Evolutionary conservation across 2,113 vertebrate species (phyloP), one percentile per base, ranked within the genome.

Genomic region (Geococcyx californianus): DNA sequence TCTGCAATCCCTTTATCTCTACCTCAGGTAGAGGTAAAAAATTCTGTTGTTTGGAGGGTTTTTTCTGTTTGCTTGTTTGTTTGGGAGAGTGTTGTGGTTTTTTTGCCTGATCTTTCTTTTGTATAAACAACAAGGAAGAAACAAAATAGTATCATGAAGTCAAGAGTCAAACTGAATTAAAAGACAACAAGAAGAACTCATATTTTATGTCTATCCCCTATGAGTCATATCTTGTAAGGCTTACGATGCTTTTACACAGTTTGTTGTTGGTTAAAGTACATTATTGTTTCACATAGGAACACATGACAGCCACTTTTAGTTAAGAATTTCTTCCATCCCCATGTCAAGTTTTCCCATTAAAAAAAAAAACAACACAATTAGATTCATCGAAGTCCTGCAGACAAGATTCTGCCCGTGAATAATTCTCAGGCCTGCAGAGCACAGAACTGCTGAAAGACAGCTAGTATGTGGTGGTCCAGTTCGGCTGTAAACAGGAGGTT

Each of bases 391-490:
- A 97, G 97, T 96, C 95, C 95, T 96, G 60, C 75, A 94, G 85
- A 64, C 68, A 88, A 90, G 94, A 91, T 75, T 82, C 29, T 44
- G 69, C 55, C 31, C 6, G 0, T 19, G 40, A 85, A 84, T 68
- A 76, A 84, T 78, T 58, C 51, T 99, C 98, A 99, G 93, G 98
- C 98, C 96, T 99, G 99, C 64, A 99, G 98, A 72, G 99, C 99
- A 77, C 99, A 99, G 97, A 99, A 99, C 96, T 99, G 99, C 97
- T 99, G 99, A 98, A 99, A 99, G 23, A 99, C 99, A 34, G 99
- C 98, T 95, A 99, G 97, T 97, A 99, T 99, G 96, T 99, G 99
- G 67, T 97, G 99, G 97, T 99, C 99, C 74, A 99, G 97, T 95
- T 99, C 99, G 6, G 99, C 99, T 2, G 99, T 99, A 97, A 99